Base-by-base conservation (phyloP, 2,888 invertebrate species). In the Taphrorychus bicolor region DNA sequence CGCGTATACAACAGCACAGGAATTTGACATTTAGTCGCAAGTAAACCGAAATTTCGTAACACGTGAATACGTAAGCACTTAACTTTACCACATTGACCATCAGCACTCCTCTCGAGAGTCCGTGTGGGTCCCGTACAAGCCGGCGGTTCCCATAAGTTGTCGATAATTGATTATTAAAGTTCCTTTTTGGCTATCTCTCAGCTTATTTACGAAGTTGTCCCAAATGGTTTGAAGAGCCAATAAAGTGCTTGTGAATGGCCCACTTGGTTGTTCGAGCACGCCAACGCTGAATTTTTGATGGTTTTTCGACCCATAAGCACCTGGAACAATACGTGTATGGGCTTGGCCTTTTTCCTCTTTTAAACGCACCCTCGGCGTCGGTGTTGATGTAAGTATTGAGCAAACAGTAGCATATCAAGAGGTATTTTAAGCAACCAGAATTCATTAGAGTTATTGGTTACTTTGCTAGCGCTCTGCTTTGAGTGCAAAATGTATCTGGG, bases 91-190 rank as follows among this genome's bases (percentile, higher is more conserved):
- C n/a, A n/a, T 32, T 32, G 32, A 32, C 32, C 32, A 32, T 32
- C 32, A 32, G 32, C 7, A 3, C 7, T 32, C 32, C 32, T 32
- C 32, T 45, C 7, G 45, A 45, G 45, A 16, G 21, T 5, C 5
- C n/a, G 51, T 60, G 60, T 60, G 60, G 60, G 52, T 52, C 52
- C 49, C 23, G 5, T 23, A 60, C 51, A 19, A 51, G 60, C 40
- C 32, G 23, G 22, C 21, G 52, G 60, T 60, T 60, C 60, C 60
- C 60, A 60, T 60, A 60, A 60, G 32, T 52, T 42, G 23, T 52
- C 60, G 60, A 60, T 60, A 60, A 42, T 51, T 40, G 52, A 52
- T 60, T 60, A 51, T 60, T 51, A 24, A 59, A 59, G 40, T 41
- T 45, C 17, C 40, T 19, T 52, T 59, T 52, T 52, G 60, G 60